Evolutionary conservation across 2,888 invertebrate species (phyloP).

Genomic region (Acanthosoma haemorrhoidale): DNA sequence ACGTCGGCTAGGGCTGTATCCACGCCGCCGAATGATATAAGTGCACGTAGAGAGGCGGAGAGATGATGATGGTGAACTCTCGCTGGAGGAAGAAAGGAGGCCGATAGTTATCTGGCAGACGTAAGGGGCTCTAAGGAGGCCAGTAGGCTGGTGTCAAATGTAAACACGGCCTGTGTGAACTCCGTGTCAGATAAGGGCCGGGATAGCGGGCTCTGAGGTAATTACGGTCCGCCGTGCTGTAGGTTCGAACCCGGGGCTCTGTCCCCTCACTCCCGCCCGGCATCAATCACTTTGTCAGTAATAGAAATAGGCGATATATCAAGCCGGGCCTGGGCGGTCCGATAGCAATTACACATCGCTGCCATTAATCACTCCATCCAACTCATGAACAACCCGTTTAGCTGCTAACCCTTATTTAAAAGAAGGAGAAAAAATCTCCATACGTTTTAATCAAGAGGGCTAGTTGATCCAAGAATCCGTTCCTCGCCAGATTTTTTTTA

Average conservation of each 20-base stretch:
- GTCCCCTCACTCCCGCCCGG: not conserved
- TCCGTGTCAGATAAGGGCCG: no score
- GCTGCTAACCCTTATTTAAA: no score
- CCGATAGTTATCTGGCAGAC: slow-evolving; percentile 12
- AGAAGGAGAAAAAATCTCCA: no score
- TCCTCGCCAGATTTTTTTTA: no score
- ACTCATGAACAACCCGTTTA: no score
- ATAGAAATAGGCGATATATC: no score
- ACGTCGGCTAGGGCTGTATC: no score
- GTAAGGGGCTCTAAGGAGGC: not conserved
- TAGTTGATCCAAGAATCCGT: no score
- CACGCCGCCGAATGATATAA: no score
- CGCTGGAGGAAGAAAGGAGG: slow-evolving; percentile 3
- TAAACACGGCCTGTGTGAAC: not conserved
- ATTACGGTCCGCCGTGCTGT: not conserved
- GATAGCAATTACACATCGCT: no score
- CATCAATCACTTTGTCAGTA: not conserved
- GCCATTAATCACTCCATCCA: not conserved
- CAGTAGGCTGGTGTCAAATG: slow-evolving; percentile 19
- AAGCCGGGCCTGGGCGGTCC: no score
- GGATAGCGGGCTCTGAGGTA: not conserved
- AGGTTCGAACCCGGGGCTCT: not conserved
- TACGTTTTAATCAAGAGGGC: no score
- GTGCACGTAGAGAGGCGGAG: slow-evolving; percentile 3
- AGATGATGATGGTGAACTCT: not conserved